Evolutionary conservation across 2,797 vertebrate species (phyloP).

Genomic region (Pristis pectinata): DNA sequence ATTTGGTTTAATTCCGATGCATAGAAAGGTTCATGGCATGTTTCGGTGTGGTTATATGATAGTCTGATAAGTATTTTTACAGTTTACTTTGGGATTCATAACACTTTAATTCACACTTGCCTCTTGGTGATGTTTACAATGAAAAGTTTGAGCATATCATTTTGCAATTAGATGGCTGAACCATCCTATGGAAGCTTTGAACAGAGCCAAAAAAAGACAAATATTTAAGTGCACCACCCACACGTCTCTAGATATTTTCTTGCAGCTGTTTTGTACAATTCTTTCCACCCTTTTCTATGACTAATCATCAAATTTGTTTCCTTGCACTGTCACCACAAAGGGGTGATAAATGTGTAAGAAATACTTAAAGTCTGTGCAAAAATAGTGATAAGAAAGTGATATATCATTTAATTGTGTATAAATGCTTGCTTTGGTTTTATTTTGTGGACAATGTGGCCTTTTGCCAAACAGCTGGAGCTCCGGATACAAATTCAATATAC

Average conservation of each 20-base stretch:
- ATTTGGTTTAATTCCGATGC: not conserved
- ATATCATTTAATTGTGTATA: not conserved
- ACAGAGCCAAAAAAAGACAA: constrained; percentile 20
- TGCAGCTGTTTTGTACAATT: constrained; percentile 18
- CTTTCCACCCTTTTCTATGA: constrained; percentile 6
- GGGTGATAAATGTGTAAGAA: no score
- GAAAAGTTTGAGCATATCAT: not conserved
- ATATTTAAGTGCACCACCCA: not conserved
- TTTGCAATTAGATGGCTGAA: not conserved
- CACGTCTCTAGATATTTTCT: constrained; percentile 16
- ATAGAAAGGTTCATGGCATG: not conserved
- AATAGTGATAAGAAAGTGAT: not conserved
- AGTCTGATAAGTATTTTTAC: not conserved
- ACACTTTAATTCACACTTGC: not conserved
- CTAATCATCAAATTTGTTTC: not conserved
- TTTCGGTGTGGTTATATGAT: not conserved
- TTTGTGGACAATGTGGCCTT: not conserved
- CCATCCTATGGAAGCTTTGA: not conserved
- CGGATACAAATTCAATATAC: not conserved
- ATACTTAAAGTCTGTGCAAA: not conserved
- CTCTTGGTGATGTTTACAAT: not conserved
- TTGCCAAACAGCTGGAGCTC: constrained; percentile 15
- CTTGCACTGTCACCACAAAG: not conserved
- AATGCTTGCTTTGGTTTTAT: not conserved
- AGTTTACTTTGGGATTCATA: not conserved